Conservation (phyloP, 2,888 invertebrate species). For the Hyppa rectilinea region DNA sequence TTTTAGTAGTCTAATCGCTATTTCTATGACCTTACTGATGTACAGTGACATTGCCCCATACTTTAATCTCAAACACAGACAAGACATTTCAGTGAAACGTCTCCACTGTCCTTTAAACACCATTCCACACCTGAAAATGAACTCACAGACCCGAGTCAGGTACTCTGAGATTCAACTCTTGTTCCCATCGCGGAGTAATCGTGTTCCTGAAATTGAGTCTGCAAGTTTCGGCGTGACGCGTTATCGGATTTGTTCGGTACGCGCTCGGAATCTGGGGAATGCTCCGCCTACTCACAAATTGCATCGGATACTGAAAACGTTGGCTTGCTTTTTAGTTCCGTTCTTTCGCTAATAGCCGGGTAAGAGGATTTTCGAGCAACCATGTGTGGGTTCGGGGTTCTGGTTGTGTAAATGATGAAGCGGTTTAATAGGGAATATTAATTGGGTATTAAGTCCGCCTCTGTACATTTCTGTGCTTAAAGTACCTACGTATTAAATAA, state of each 20-base stretch:
- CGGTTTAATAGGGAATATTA: not conserved
- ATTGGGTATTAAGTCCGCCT: no score
- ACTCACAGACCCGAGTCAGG: slow-evolving; percentile 59
- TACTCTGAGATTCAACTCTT: slow-evolving; percentile 74
- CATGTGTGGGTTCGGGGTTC: not conserved
- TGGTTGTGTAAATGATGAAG: not conserved
- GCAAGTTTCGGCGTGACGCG: slow-evolving; percentile 83
- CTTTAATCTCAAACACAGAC: not conserved
- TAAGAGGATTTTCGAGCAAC: slow-evolving; percentile 19
- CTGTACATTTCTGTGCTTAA: no score
- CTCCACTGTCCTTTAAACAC: slow-evolving; percentile 15
- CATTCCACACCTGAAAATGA: slow-evolving; percentile 46
- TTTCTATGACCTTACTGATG: no score
- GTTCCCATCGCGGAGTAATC: slow-evolving; percentile 81
- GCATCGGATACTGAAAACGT: slow-evolving; percentile 64
- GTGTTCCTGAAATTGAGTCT: slow-evolving; percentile 86
- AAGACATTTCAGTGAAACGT: not conserved
- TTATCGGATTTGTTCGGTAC: slow-evolving; percentile 89
- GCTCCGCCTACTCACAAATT: slow-evolving; percentile 70
- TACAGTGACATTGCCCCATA: no score
- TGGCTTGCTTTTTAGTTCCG: slow-evolving; percentile 46
- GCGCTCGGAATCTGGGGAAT: slow-evolving; percentile 79
- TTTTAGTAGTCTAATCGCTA: no score
- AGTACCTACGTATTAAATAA: no score
- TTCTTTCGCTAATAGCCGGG: slow-evolving; percentile 42